Evolutionary conservation across 2,113 vertebrate genomes (phyloP), one percentile per base, ranked within the genome.

Genomic region (Pogonocichla stellata): DNA sequence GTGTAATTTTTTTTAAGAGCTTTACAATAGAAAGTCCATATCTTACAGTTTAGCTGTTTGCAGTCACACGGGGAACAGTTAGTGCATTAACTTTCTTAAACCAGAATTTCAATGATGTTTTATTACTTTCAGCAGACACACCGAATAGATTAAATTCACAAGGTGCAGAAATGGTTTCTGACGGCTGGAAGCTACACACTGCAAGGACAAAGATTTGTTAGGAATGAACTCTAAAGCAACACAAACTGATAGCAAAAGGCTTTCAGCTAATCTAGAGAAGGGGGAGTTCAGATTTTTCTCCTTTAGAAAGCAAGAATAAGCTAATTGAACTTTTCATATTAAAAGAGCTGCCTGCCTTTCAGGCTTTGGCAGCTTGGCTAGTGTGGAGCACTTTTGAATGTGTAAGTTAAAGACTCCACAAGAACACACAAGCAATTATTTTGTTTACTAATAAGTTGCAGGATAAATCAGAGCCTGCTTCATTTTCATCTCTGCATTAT

Each of bases 151-250:
- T 95, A 95, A 94, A 95, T 81, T 93, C 84, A 79, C 64, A 88
- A 67, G 74, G 51, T 73, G 57, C 33, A 61, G 48, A 80, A 86
- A 95, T 88, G 29, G 36, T 54, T 95, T 83, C 75, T 96, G 90
- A 94, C 79, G 74, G 85, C 67, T 86, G 43, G 72, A 50, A 91
- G 61, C 81, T 91, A 31, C 18, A 78, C 19, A 28, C 29, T 75
- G 61, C 81, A 90, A 96, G 85, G 93, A 90, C 75, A 95, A 90
- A 86, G 80, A 16, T 62, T 93, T 79, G 69, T 91, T 88, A 88
- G 65, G 19, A 88, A 71, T 66, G 70, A 91, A 90, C 38, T 69
- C 47, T 40, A 65, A 93, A 86, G 78, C 42, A 77, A 60, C 38
- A 64, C 26, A 79, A 79, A 90, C 16, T 58, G 74, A 91, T 24